Evolutionary conservation across 2,888 invertebrate genomes (phyloP), one percentile per base, ranked within the genome.

Genomic region (Germaria angustata): DNA sequence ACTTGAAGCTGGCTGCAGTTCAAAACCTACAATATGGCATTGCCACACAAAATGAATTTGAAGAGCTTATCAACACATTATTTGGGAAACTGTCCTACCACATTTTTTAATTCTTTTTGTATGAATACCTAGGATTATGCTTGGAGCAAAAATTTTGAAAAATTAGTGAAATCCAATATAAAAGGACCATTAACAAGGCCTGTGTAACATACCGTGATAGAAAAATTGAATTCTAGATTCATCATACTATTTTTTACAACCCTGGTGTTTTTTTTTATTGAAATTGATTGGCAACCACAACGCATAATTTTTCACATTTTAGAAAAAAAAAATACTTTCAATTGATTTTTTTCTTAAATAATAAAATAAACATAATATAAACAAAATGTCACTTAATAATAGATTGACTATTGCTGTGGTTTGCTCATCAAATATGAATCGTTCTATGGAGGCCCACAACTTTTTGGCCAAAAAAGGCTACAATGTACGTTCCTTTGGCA

Each of bases 371-470:
- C 11, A 17, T n/a, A 6, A 65, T 20, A 20, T n/a, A 49, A 13
- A 8, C 22, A 86, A 79, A 57, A 91, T 91, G 90, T 88, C 90
- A 59, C 87, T 86, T 61, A 86, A 85, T 34, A 87, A 88, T 55
- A 92, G 94, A 87, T 91, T 96, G 87, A 95, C 94, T 88, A 94
- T 99, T 87, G 99, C 99, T 24, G 98, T 99, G 72, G 97, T 98
- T 86, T 99, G 99, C 92, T 99, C 99, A 8, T 99, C 98, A 88
- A 99, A 99, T 91, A 99, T 99, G 98, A 99, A 99, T 90, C 94
- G 99, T 79, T 99, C 98, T 88, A 99, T 99, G 99, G 99, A 99
- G 92, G 99, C 99, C 15, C 99, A 99, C 92, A 97, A 97, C 78
- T 98, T 98, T 91, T 92, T 99, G 61, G 96, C 97, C 73, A 99